phyloP scores from a whole-genome alignment of 2,888 invertebrate genomes.

The Ectemnius continuus region DNA sequence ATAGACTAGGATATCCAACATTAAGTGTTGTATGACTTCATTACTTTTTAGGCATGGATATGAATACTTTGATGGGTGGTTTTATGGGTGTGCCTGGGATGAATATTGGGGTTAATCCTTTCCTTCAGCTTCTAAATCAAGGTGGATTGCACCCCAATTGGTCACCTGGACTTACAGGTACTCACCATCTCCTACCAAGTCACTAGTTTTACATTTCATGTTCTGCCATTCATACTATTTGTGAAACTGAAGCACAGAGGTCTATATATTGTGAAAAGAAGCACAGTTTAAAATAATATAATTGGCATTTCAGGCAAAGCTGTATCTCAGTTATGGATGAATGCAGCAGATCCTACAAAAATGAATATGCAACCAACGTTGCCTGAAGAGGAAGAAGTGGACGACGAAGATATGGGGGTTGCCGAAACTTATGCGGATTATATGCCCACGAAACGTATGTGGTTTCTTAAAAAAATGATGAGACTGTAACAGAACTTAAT shows the following conservation, averaged over 20 bases:
- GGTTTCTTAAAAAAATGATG: not conserved
- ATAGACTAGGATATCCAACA: no score
- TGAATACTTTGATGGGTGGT: slow-evolving; percentile 73
- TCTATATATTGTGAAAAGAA: no score
- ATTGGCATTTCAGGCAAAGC: slow-evolving; percentile 78
- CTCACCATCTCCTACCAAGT: not conserved
- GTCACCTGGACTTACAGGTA: slow-evolving; percentile 74
- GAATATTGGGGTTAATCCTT: slow-evolving; percentile 77
- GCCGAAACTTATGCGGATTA: slow-evolving; percentile 99
- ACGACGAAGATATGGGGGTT: slow-evolving; percentile 97
- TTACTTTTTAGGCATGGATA: slow-evolving; percentile 71
- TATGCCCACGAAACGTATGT: slow-evolving; percentile 95
- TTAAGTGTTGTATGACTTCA: not conserved
- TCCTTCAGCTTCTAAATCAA: slow-evolving; percentile 76
- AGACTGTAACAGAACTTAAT: not conserved
- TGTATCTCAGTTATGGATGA: slow-evolving; percentile 82
- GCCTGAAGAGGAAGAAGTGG: slow-evolving; percentile 89
- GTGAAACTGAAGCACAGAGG: no score
- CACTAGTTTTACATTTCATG: no score
- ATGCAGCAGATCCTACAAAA: slow-evolving; percentile 77
- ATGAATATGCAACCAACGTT: slow-evolving; percentile 74
- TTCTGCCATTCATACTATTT: no score
- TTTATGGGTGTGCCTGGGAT: slow-evolving; percentile 76
- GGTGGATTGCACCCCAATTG: slow-evolving; percentile 74
- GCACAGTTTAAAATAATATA: not conserved